Evolutionary conservation across 2,888 invertebrate species (phyloP).

Genomic region (Nomada fucata): DNA sequence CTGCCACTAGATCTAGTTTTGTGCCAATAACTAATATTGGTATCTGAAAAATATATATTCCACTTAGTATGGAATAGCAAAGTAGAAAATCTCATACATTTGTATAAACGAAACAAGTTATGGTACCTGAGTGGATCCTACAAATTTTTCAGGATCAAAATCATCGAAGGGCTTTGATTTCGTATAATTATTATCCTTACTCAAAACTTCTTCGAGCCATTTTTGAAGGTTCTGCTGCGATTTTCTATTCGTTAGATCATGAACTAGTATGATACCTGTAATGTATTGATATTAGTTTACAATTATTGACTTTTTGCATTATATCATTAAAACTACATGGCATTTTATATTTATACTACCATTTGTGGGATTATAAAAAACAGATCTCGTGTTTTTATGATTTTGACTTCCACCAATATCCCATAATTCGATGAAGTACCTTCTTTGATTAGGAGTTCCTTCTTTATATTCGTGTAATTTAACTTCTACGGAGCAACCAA

Average conservation of each 20-base stretch:
- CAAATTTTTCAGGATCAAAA: constrained; percentile 94
- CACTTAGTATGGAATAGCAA: background rate
- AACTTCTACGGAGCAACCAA: constrained; percentile 98
- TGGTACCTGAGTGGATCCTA: constrained; percentile 90
- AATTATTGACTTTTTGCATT: constrained; percentile 13
- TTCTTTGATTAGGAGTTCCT: constrained; percentile 95
- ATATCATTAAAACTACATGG: background rate
- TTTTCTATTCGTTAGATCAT: constrained; percentile 98
- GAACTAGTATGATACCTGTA: constrained; percentile 95
- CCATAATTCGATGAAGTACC: constrained; percentile 98
- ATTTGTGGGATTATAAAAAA: constrained; percentile 97
- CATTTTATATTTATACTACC: constrained; percentile 85
- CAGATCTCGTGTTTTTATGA: constrained; percentile 96
- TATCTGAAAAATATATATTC: constrained; percentile 86
- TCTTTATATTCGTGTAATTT: constrained; percentile 97
- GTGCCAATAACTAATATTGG: constrained; percentile 98
- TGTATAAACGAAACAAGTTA: background rate
- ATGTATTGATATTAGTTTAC: constrained; percentile 56
- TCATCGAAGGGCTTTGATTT: constrained; percentile 86
- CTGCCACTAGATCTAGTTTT: constrained; percentile 94
- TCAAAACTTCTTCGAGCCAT: constrained; percentile 96
- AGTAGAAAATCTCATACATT: background rate
- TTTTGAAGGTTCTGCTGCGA: constrained; percentile 96
- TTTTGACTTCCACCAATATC: constrained; percentile 98
- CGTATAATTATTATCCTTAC: constrained; percentile 87